These are phyloP conservation scores for Dendroctonus valens DNA, from an alignment of 1,140 invertebrate species.

Conservation along the genomic window DNA sequence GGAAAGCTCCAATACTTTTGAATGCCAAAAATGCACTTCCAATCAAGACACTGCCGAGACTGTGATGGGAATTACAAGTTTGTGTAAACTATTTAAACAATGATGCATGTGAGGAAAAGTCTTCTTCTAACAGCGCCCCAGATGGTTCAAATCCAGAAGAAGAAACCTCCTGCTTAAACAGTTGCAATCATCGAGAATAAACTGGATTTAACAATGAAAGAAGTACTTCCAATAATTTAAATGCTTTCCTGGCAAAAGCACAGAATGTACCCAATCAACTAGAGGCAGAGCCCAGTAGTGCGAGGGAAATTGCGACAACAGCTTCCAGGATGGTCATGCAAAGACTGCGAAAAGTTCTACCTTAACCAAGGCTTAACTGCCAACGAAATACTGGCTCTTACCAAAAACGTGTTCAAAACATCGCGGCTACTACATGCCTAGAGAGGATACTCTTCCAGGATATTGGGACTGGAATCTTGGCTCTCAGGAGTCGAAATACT, in stretches of 20 bases:
- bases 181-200: constrained; percentile 10
- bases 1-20: too few relatives aligned
- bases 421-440: constrained; percentile 17
- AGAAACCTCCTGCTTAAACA: constrained; percentile 1
- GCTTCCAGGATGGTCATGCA: constrained; percentile 26
- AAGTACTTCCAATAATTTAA: constrained; percentile 5
- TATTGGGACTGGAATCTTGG: constrained; percentile 17
- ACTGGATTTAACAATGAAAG: neutral
- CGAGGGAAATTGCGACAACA: constrained; percentile 20
- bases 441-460: constrained; percentile 29
- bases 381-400: constrained; percentile 16
- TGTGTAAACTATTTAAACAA: constrained; percentile 1
- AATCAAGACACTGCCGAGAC: neutral
- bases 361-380: constrained; percentile 14
- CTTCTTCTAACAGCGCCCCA: neutral
- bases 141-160: neutral
- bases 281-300: constrained; percentile 15
- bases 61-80: neutral
- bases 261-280: constrained; percentile 10
- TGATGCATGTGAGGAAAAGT: neutral
- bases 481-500: neutral
- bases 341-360: constrained; percentile 26
- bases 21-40: too few relatives aligned
- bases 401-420: constrained; percentile 25
- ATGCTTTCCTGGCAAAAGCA: constrained; percentile 19